These are phyloP conservation scores for Cherax quadricarinatus DNA, from an alignment of 1,140 invertebrate species.

Conservation along the genomic window DNA sequence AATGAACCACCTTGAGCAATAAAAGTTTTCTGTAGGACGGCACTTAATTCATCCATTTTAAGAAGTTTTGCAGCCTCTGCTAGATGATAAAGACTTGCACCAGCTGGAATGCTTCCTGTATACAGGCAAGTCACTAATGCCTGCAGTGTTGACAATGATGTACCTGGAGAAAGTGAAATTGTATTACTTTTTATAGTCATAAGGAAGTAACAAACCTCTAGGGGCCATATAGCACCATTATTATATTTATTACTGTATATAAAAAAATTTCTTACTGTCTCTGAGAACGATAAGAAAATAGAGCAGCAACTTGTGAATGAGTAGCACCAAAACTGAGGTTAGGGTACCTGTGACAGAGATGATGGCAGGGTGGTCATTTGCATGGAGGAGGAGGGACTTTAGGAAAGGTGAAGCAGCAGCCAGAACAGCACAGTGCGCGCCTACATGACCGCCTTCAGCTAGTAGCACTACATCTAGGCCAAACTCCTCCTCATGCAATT, in stretches of 20 bases:
- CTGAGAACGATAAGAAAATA: too few relatives aligned
- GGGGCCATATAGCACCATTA: too few relatives aligned
- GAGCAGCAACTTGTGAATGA: neutral
- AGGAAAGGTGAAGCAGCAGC: slow-evolving; percentile 63
- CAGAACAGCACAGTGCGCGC: slow-evolving; percentile 64
- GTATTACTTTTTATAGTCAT: too few relatives aligned
- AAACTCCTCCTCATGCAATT: slow-evolving; percentile 63
- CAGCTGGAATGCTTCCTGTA: slow-evolving; percentile 57
- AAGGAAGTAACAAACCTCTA: too few relatives aligned
- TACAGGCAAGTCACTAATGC: slow-evolving; percentile 58
- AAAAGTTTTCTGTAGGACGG: slow-evolving; percentile 55
- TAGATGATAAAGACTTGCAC: slow-evolving; percentile 42
- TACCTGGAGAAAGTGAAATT: slow-evolving; percentile 26
- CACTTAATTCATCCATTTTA: slow-evolving; percentile 53
- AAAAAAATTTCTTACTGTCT: too few relatives aligned
- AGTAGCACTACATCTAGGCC: slow-evolving; percentile 60
- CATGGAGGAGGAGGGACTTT: slow-evolving; percentile 52
- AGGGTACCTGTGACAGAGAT: slow-evolving; percentile 63
- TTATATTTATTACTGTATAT: too few relatives aligned
- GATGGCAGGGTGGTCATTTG: slow-evolving; percentile 59
- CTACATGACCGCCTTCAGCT: slow-evolving; percentile 62
- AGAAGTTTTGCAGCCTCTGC: slow-evolving; percentile 46
- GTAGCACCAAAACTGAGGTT: neutral
- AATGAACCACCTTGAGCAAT: slow-evolving; percentile 58
- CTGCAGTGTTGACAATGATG: slow-evolving; percentile 47